Percentiles rank a stretch among this genome's conserved stretches.
Conservation (phyloP, 92 coral and sea anemone genomes). For the Phenganax subtilis region DNA sequence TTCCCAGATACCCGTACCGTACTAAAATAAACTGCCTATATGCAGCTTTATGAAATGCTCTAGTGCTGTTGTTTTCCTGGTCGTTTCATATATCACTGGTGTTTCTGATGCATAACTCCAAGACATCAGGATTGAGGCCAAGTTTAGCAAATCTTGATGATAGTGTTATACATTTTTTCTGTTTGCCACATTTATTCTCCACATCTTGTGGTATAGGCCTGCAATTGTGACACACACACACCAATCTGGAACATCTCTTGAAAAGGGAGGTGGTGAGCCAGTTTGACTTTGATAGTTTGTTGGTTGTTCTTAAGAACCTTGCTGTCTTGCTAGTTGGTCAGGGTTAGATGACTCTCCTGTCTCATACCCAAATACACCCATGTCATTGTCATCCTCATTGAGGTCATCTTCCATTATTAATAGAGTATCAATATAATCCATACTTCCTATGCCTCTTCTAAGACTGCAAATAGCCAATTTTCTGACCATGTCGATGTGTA, state of each 20-base stretch:
- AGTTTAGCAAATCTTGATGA: neutral
- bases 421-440: slow-evolving; percentile 44
- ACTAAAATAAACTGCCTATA: too few species aligned
- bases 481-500: slow-evolving; percentile 28
- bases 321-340: neutral
- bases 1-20: too few species aligned
- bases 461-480: slow-evolving; percentile 40
- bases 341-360: neutral
- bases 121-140: too few species aligned
- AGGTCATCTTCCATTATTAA: slow-evolving; percentile 50
- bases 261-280: neutral
- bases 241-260: slow-evolving; percentile 20
- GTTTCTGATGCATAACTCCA: too few species aligned
- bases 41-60: too few species aligned
- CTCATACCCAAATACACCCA: neutral
- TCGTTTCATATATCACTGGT: too few species aligned
- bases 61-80: too few species aligned
- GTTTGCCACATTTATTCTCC: slow-evolving; percentile 9
- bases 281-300: neutral
- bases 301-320: neutral
- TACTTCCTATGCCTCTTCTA: slow-evolving; percentile 47
- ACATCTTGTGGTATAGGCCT: slow-evolving; percentile 44
- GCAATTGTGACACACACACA: slow-evolving; percentile 30
- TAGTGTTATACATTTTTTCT: slow-evolving; percentile 3
- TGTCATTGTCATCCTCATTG: slow-evolving; percentile 9